phyloP scores from a whole-genome alignment of 1,140 invertebrate species.

The Drosophila sulfurigaster region DNA sequence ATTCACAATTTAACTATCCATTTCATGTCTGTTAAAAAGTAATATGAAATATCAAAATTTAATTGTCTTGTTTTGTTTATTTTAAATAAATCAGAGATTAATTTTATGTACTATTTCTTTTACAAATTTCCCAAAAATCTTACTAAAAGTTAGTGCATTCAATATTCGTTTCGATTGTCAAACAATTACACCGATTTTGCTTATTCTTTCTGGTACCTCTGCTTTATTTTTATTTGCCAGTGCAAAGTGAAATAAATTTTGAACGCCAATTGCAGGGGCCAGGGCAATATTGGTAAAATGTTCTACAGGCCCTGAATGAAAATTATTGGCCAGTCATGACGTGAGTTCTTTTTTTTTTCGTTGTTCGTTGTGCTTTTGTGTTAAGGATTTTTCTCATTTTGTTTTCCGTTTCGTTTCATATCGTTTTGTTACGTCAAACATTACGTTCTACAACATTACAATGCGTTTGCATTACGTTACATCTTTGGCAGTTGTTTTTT shows the following conservation, averaged over 20 bases:
- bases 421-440: conserved; percentile 40
- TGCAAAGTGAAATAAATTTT: conserved; percentile 81
- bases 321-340: conserved; percentile 82
- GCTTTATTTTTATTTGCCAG: conserved; percentile 74
- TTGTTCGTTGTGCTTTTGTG: too few species aligned
- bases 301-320: conserved; percentile 56
- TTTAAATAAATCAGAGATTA: too few species aligned
- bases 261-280: conserved; percentile 73
- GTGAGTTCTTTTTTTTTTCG: conserved; percentile 48
- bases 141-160: conserved; percentile 1
- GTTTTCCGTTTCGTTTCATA: conserved; percentile 28
- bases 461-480: conserved; percentile 27
- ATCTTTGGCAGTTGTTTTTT: conserved; percentile 15
- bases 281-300: conserved; percentile 74
- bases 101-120: too few species aligned
- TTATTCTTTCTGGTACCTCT: conserved; percentile 15
- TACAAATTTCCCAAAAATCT: too few species aligned
- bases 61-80: too few species aligned
- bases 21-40: too few species aligned
- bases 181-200: not conserved
- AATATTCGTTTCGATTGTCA: not conserved
- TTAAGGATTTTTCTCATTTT: conserved; percentile 46
- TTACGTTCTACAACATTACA: conserved; percentile 20
- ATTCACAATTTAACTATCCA: too few species aligned
- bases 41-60: too few species aligned